phyloP scores from a whole-genome alignment of 2,797 vertebrate genomes.

The Tragelaphus eurycerus region DNA sequence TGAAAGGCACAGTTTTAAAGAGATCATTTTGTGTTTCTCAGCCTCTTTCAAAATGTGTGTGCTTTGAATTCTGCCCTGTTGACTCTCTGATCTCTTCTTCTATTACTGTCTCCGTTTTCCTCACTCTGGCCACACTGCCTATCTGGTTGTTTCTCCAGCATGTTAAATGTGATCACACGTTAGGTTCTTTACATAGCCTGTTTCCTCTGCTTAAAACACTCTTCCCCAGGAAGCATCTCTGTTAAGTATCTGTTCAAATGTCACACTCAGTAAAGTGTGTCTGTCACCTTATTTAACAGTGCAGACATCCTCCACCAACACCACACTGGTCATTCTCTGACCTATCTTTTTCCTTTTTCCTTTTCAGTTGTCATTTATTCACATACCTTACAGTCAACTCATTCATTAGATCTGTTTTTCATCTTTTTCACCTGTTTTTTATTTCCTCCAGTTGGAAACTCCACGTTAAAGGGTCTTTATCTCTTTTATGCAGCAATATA shows the following conservation, averaged over 20 bases:
- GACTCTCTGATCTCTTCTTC: not conserved
- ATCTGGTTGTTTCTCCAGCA: not conserved
- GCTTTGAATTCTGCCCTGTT: not conserved
- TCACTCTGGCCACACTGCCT: accelerated
- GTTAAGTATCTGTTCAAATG: not conserved
- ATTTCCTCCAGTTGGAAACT: not conserved
- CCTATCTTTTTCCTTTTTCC: not conserved
- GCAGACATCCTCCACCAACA: not conserved
- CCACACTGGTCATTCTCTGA: not conserved
- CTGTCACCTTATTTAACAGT: not conserved
- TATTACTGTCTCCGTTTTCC: not conserved
- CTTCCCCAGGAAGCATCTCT: not conserved
- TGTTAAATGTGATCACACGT: not conserved
- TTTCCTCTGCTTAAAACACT: not conserved
- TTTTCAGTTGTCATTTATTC: not conserved
- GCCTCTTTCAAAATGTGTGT: not conserved
- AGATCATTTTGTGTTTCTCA: not conserved
- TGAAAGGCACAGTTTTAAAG: not conserved
- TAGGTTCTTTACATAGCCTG: not conserved
- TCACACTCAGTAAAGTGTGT: not conserved
- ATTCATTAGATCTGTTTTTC: not conserved
- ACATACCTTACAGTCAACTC: not conserved
- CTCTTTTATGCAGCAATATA: not conserved
- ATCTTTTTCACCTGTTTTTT: not conserved
- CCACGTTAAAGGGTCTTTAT: not conserved